Base-by-base conservation (phyloP, 2,797 vertebrate genomes). In the Pantherophis alleghaniensis region DNA sequence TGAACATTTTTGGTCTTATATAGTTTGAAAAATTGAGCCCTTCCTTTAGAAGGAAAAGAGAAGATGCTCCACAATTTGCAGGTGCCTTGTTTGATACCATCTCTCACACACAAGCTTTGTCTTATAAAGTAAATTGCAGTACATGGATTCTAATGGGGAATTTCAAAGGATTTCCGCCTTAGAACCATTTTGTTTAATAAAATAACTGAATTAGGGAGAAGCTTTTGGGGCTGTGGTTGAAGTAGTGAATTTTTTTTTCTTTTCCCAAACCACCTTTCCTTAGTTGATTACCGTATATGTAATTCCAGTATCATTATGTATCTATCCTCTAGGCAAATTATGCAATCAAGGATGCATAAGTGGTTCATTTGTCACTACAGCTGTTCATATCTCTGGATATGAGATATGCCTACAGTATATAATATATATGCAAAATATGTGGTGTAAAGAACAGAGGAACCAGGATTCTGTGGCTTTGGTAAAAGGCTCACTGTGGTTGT, bases 141-240 rank as follows among this genome's bases (percentile, higher is more conserved):
- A 95, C 95, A 96, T 92, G 90, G 86, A 79, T 94, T 96, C 88
- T 94, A 97, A 96, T 95, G 94, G 91, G 94, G 87, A 90, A 96
- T 97, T 97, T 96, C 95, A 97, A 97, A 97, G 95, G 69, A 95
- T 95, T 91, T 91, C 93, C 94, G 95, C 95, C 96, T 96, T 96
- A 93, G 96, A 96, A 96, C 96, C 95, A 96, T 96, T 97, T 97
- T 96, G 96, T 95, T 97, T 97, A 95, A 96, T 96, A 96, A 96
- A 97, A 97, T 96, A 96, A 94, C 96, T 96, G 96, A 96, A 96
- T 97, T 96, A 96, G 96, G 97, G 96, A 97, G 51, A 95, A 96
- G 93, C 95, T 96, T 95, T 96, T 96, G 95, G 96, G 96, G 95
- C 95, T 96, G 95, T 94, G 96, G 96, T 96, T 95, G 94, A 96